These are phyloP conservation scores for Emydura subglobosa DNA, from an alignment of 2,113 vertebrate genomes.

Conservation along the genomic window DNA sequence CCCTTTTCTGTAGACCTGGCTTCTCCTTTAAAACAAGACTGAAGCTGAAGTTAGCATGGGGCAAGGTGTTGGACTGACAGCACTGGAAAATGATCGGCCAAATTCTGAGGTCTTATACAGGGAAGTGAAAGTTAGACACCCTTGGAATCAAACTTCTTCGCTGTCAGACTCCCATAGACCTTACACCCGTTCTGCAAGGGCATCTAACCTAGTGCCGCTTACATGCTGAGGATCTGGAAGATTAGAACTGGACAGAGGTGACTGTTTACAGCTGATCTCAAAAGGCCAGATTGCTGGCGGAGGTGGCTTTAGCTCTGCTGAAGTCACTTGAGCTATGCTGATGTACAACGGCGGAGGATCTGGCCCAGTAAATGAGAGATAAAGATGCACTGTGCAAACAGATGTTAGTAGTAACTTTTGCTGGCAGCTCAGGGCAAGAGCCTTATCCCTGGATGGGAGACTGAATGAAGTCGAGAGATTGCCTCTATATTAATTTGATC, in stretches of 20 bases:
- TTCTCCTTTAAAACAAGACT: background rate
- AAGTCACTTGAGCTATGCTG: background rate
- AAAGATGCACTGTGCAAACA: slow-evolving; percentile 35
- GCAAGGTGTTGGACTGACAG: background rate
- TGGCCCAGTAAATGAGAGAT: slow-evolving; percentile 16
- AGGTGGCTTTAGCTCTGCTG: accelerated
- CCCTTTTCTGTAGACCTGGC: background rate
- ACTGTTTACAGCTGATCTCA: background rate
- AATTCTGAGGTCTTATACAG: background rate
- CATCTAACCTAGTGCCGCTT: background rate
- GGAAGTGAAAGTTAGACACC: background rate
- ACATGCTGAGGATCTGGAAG: background rate
- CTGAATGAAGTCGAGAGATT: background rate
- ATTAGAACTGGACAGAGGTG: background rate
- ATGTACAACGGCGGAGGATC: slow-evolving; percentile 22
- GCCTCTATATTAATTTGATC: slow-evolving; percentile 45
- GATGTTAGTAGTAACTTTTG: slow-evolving; percentile 52
- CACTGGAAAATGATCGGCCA: background rate
- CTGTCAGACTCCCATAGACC: background rate
- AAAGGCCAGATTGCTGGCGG: background rate
- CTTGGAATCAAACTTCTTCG: background rate
- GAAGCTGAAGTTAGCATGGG: background rate
- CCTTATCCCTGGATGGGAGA: slow-evolving; percentile 29
- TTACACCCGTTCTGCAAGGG: background rate
- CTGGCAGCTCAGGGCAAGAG: slow-evolving; percentile 46